Evolutionary conservation across 2,888 invertebrate species (phyloP).

Genomic region (Hypomecis punctinalis): DNA sequence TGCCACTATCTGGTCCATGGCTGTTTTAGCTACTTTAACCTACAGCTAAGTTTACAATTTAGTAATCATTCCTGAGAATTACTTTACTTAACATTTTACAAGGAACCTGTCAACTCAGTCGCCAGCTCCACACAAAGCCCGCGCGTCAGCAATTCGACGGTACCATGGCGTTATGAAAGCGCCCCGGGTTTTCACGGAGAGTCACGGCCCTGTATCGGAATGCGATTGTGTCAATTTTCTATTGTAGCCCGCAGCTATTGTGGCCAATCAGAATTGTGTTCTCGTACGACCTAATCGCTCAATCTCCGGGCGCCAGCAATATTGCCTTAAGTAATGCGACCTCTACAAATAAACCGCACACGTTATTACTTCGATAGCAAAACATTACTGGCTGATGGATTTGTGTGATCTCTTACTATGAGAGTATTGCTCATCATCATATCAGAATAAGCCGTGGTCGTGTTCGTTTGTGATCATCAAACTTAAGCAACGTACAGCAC

Average conservation of each 20-base stretch:
- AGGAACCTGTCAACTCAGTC: background rate
- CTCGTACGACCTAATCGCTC: conserved; percentile 42
- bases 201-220: conserved; percentile 40
- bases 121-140: conserved; percentile 7
- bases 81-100: no score
- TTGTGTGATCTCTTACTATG: conserved; percentile 12
- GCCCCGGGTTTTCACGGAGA: conserved; percentile 24
- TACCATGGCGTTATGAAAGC: conserved; percentile 17
- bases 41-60: no score
- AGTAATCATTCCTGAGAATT: no score
- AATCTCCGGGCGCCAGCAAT: conserved; percentile 41
- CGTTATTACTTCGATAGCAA: conserved; percentile 32
- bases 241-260: conserved; percentile 42
- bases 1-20: no score
- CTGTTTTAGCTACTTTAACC: no score
- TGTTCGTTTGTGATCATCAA: no score
- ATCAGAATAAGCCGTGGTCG: no score
- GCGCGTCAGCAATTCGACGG: conserved; percentile 4
- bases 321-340: conserved; percentile 40
- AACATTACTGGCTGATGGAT: conserved; percentile 17
- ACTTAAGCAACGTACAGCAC: no score
- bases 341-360: conserved; percentile 40
- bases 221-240: conserved; percentile 47
- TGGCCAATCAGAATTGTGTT: conserved; percentile 42
- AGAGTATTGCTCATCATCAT: background rate